Base-by-base conservation (phyloP, 35 echinoderm and acorn worm genomes). In the Eucidaris tribuloides region DNA sequence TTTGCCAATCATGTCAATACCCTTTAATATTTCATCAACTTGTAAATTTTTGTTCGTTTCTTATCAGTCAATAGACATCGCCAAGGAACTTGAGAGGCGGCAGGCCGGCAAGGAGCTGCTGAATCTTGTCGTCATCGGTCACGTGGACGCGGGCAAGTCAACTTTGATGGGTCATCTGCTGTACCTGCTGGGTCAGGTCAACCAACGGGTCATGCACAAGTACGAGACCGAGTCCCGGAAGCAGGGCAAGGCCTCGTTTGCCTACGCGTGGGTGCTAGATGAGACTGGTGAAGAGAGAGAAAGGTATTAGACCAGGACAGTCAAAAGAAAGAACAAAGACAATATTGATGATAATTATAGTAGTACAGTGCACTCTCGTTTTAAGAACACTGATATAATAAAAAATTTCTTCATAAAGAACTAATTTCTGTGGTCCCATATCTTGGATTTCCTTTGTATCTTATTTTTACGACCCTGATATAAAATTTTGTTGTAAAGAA, bases 221-320 rank as follows among this genome's bases (percentile, higher is more conserved):
- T 98, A 98, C 74, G 90, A 98, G 84, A 84, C 87, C 2, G 95
- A 98, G 59, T 98, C 95, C 22, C 92, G 89, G 85, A 98, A 98
- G 56, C 81, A 82, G 66, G 95, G 95, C 86, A 98, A 98, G 72
- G 95, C 95, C 3, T 98, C 95, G 42, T 98, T 98, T 93, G 95
- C 95, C 44, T 98, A 93, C 87, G 95, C 95, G 36, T 98, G 95
- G 95, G 95, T 98, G 54, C 80, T 98, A 58, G 95, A 98, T 89
- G 95, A 98, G 80, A 98, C 95, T 3, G 95, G 90, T 14, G 95
- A 98, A 43, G 95, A 98, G 84, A 98, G 95, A 43, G 86, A 93
- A 63, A 93, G 95, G 95, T 97, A 57, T 23, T 19, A n/a, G n/a
- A n/a, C n/a, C n/a, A n/a, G n/a, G n/a, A n/a, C n/a, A n/a, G n/a